These are phyloP conservation scores for Pungitius pungitius DNA, from an alignment of 2,113 vertebrate genomes.

Conservation along the genomic window DNA sequence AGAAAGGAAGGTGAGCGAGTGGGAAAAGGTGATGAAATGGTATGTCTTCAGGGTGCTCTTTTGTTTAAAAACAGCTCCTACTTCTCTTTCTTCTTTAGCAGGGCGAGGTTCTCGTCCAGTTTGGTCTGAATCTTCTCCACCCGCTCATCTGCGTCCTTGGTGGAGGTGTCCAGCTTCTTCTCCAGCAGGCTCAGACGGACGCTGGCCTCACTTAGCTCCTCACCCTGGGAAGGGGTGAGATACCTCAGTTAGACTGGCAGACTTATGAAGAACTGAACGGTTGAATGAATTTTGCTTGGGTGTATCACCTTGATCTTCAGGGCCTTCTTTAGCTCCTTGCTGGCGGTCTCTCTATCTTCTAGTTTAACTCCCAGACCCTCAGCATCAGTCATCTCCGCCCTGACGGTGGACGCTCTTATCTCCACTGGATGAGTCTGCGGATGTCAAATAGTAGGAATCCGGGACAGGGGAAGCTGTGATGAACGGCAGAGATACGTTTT, in stretches of 20 bases:
- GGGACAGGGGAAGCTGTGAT: background rate
- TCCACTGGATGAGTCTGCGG: constrained; percentile 84
- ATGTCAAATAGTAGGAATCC: background rate
- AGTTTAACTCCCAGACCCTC: constrained; percentile 95
- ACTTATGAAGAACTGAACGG: background rate
- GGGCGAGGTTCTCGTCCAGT: constrained; percentile 87
- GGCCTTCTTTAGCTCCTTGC: constrained; percentile 96
- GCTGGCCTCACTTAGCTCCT: constrained; percentile 94
- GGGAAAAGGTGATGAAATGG: background rate
- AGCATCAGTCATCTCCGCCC: constrained; percentile 94
- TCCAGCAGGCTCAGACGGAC: constrained; percentile 94
- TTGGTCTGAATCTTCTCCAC: constrained; percentile 96
- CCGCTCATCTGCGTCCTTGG: constrained; percentile 92
- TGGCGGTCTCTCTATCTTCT: constrained; percentile 95
- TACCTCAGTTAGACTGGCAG: background rate
- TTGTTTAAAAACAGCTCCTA: constrained; percentile 52
- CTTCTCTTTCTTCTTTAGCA: constrained; percentile 97
- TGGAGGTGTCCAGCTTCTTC: constrained; percentile 95
- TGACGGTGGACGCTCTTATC: constrained; percentile 86
- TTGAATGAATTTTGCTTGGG: background rate
- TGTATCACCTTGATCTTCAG: constrained; percentile 93
- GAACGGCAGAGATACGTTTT: background rate
- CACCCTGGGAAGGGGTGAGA: constrained; percentile 79
- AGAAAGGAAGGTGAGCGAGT: background rate
- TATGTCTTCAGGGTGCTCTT: background rate